Base-by-base conservation (phyloP, 2,888 invertebrate genomes). In the Nowickia ferox region DNA sequence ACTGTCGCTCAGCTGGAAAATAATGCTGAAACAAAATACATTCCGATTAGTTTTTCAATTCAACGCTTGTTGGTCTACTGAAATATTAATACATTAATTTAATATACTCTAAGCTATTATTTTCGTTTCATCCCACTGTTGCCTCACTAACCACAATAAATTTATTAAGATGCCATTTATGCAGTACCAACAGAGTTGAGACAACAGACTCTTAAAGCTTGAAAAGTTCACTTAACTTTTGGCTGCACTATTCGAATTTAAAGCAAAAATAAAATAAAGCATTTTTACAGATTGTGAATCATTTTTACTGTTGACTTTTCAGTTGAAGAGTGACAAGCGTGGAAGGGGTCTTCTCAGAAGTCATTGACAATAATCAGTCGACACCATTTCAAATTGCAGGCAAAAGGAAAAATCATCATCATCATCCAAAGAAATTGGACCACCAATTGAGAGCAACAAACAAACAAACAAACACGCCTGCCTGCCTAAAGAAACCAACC, bases 351-450 rank as follows among this genome's bases (percentile, higher is more conserved):
- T 83, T 86, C 86, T 80, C 66, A 83, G 79, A 86, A 86, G 86
- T 79, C 82, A 82, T 85, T 85, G 85, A 82, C 85, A 85, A 82
- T 82, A 86, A 86, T 83, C 86, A 76, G 83, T 86, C 82, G 82
- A 79, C 83, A 80, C 79, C 83, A 83, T 86, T 86, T 83, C 75
- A 71, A 83, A 79, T 72, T 66, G 72, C 48, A 85, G 65, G 10
- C 63, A 19, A 22, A 71, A 22, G 46, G 51, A 75, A 74, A 69
- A 30, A 30, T 30, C 30, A 6, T 30, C 30, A 30, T 30, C 0
- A 69, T n/a, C 19, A 72, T 9, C 10, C 22, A 59, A 9, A 51
- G 30, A 82, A 84, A 72, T 71, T 78, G 79, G 86, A 86, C 86
- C 86, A 86, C 86, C 83, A 80, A 77, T 75, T 78, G 71, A 42